Conservation (phyloP, 2,888 invertebrate species). For the Helicoverpa assulta region DNA sequence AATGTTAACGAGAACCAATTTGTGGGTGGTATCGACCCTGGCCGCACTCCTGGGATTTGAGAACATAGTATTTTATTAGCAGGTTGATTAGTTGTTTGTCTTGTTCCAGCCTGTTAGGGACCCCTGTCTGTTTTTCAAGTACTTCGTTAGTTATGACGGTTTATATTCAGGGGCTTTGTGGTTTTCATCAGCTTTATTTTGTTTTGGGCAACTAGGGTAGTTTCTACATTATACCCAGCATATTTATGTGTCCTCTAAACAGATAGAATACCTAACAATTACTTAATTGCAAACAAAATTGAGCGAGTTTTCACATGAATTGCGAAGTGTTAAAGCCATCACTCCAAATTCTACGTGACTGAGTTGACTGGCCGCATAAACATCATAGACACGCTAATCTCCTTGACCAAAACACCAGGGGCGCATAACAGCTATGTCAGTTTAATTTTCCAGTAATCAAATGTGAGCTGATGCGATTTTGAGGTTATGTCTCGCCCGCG, state of each 20-base stretch:
- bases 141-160: conserved; percentile 37
- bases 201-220: conserved; percentile 14
- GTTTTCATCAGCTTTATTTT: conserved; percentile 21
- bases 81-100: conserved; percentile 81
- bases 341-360: not conserved
- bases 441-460: conserved; percentile 84
- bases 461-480: conserved; percentile 80
- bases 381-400: conserved; percentile 37
- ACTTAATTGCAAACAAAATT: too few relatives aligned
- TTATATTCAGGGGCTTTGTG: conserved; percentile 30
- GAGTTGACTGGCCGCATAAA: conserved; percentile 18
- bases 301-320: too few relatives aligned
- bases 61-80: conserved; percentile 78
- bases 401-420: conserved; percentile 64
- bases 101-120: conserved; percentile 60
- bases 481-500: conserved; percentile 80
- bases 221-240: not conserved
- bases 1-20: conserved; percentile 88
- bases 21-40: conserved; percentile 76
- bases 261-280: too few relatives aligned
- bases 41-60: conserved; percentile 69
- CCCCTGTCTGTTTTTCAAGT: conserved; percentile 52
- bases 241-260: too few relatives aligned
- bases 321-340: not conserved
- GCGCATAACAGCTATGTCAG: conserved; percentile 71